A percentile compares a stretch with the other conserved stretches of the same genome.
Evolutionary conservation across 30 jellyfish, hydroid and myxozoan species (phyloP).

Genomic region (Turritopsis rubra): DNA sequence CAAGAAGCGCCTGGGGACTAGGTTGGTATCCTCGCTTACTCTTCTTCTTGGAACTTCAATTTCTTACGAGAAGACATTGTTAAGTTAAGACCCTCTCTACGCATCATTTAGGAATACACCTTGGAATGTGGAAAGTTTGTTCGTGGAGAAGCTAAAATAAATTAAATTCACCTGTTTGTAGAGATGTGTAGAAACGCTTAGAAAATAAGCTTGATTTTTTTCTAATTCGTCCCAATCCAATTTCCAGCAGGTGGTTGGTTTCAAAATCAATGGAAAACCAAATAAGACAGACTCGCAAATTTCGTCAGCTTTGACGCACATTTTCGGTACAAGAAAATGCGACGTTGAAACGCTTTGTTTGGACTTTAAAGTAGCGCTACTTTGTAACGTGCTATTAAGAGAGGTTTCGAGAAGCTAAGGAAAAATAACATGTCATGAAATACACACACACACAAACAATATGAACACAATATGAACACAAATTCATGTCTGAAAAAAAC

Average conservation of each 20-base stretch:
- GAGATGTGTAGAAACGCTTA: constrained; percentile 26
- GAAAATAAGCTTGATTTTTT: constrained; percentile 46
- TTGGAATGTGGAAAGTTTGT: too few relatives aligned
- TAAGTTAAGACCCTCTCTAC: too few relatives aligned
- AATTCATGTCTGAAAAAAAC: neutral
- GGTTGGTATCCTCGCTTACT: too few relatives aligned
- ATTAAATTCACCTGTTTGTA: constrained; percentile 20
- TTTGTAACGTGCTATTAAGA: constrained; percentile 16
- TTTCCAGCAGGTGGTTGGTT: constrained; percentile 90
- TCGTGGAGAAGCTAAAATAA: neutral
- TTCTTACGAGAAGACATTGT: too few relatives aligned
- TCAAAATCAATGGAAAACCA: constrained; percentile 50
- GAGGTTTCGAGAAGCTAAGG: constrained; percentile 17
- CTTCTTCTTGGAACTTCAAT: too few relatives aligned
- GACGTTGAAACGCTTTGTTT: neutral
- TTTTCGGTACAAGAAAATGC: constrained; percentile 7
- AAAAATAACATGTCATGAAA: neutral
- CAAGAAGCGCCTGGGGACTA: too few relatives aligned
- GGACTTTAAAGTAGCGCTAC: neutral
- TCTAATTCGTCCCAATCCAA: constrained; percentile 94
- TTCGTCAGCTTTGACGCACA: neutral
- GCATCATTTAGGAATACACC: too few relatives aligned
- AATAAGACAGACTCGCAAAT: constrained; percentile 6
- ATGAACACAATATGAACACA: neutral
- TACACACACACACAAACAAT: neutral